phyloP scores from a whole-genome alignment of 2,113 vertebrate species.

The Rhinogobius similis region DNA sequence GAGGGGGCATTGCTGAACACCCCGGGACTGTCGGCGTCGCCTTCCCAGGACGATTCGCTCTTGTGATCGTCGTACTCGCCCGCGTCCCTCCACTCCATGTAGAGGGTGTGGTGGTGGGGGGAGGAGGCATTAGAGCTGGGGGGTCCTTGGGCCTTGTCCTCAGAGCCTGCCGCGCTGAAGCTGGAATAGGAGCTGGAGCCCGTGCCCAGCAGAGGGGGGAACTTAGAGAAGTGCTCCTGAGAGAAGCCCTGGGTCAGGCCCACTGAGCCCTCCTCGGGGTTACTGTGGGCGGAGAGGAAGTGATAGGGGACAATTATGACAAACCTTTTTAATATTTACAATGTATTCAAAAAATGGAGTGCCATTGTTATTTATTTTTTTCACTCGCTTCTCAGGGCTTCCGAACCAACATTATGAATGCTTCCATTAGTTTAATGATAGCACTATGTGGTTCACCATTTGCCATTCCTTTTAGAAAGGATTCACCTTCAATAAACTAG shows the following conservation, averaged over 20 bases:
- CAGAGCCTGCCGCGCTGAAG: constrained; percentile 88
- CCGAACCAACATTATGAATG: no score
- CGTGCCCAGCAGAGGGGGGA: constrained; percentile 80
- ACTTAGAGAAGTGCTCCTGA: constrained; percentile 88
- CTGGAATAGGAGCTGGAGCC: constrained; percentile 96
- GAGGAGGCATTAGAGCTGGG: constrained; percentile 88
- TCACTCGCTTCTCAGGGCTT: no score
- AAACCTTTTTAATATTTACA: no score
- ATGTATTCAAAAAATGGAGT: no score
- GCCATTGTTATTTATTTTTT: no score
- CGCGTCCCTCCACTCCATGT: constrained; percentile 89
- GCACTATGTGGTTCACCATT: no score
- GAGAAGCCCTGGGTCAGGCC: constrained; percentile 83
- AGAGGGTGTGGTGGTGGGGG: constrained; percentile 88
- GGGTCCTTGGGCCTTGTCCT: constrained; percentile 88
- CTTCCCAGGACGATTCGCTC: constrained; percentile 84
- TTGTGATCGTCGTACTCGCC: constrained; percentile 86
- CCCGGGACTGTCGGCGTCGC: constrained; percentile 84
- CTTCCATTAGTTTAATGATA: no score
- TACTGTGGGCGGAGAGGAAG: constrained; percentile 27
- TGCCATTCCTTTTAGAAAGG: no score
- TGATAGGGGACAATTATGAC: not conserved
- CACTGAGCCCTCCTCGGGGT: constrained; percentile 81
- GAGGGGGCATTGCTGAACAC: constrained; percentile 81
- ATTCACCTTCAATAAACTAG: no score